phyloP scores from a whole-genome alignment of 2,888 invertebrate species.

The Drosophila algonquin region DNA sequence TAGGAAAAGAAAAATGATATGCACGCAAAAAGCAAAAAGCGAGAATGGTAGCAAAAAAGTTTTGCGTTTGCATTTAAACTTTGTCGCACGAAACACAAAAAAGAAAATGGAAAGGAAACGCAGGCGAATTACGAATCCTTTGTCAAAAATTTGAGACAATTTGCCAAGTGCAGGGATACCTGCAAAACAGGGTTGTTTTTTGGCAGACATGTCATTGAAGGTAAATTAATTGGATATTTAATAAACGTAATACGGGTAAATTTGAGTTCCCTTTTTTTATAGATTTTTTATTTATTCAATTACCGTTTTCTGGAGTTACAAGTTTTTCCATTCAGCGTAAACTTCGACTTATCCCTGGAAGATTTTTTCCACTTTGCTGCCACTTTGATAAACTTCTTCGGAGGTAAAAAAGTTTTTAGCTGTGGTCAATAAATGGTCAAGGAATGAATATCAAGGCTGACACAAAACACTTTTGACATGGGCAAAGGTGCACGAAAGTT shows the following conservation, averaged over 20 bases:
- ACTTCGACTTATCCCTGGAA: neutral
- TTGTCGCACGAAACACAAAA: slow-evolving; percentile 35
- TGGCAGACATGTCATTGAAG: slow-evolving; percentile 11
- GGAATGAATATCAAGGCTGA: neutral
- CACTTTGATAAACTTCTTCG: neutral
- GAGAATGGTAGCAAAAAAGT: slow-evolving; percentile 59
- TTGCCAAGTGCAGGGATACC: slow-evolving; percentile 34
- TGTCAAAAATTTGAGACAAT: slow-evolving; percentile 55
- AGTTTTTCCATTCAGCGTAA: neutral
- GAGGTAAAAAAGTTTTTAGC: neutral
- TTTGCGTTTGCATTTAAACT: slow-evolving; percentile 56
- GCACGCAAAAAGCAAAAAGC: slow-evolving; percentile 53
- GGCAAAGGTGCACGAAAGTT: neutral
- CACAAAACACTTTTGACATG: slow-evolving; percentile 13
- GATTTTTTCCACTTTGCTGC: neutral
- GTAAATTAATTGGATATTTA: slow-evolving; percentile 27
- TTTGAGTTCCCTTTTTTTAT: neutral
- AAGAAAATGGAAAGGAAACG: slow-evolving; percentile 21
- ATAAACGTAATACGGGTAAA: neutral
- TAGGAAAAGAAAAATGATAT: slow-evolving; percentile 35
- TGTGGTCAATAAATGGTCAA: slow-evolving; percentile 8
- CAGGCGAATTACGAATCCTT: slow-evolving; percentile 45
- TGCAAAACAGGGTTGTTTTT: slow-evolving; percentile 5
- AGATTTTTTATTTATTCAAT: neutral
- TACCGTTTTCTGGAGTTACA: neutral